A percentile compares a stretch with the other conserved stretches of the same genome.
phyloP scores from a whole-genome alignment of 2,113 vertebrate species.

The Rallus limicola region DNA sequence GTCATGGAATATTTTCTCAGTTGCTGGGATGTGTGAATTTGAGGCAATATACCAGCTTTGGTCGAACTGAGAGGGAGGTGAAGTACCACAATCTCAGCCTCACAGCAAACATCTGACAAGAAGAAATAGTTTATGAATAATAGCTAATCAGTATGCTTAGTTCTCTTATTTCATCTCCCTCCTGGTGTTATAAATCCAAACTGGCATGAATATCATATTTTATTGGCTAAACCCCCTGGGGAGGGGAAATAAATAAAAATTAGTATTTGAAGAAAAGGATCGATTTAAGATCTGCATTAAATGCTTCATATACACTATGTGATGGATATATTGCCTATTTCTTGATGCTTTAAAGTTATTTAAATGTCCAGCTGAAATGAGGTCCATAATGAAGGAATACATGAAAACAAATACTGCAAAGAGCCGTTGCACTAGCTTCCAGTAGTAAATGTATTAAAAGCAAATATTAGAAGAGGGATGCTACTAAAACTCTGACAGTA shows the following conservation, averaged over 20 bases:
- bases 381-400: conserved; percentile 18
- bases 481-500: background rate
- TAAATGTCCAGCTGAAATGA: conserved; percentile 22
- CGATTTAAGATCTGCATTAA: conserved; percentile 43
- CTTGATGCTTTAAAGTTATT: conserved; percentile 13
- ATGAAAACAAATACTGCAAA: conserved; percentile 11
- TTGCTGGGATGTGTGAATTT: background rate
- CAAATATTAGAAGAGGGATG: background rate
- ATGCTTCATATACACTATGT: conserved; percentile 1
- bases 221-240: conserved; percentile 22
- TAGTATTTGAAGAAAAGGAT: conserved; percentile 38
- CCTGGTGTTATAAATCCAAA: conserved; percentile 35
- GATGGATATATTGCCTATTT: conserved; percentile 29
- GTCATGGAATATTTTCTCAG: background rate
- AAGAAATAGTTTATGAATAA: conserved; percentile 53
- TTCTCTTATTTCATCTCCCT: conserved; percentile 47
- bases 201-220: conserved; percentile 26
- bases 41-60: background rate
- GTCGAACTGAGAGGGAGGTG: background rate
- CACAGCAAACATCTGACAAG: conserved; percentile 26
- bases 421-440: background rate
- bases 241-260: conserved; percentile 65
- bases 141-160: conserved; percentile 17
- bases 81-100: background rate
- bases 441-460: background rate